Evolutionary conservation across 1,140 invertebrate species (phyloP), one percentile per base, ranked within the genome.

Genomic region (Cotesia vestalis): DNA sequence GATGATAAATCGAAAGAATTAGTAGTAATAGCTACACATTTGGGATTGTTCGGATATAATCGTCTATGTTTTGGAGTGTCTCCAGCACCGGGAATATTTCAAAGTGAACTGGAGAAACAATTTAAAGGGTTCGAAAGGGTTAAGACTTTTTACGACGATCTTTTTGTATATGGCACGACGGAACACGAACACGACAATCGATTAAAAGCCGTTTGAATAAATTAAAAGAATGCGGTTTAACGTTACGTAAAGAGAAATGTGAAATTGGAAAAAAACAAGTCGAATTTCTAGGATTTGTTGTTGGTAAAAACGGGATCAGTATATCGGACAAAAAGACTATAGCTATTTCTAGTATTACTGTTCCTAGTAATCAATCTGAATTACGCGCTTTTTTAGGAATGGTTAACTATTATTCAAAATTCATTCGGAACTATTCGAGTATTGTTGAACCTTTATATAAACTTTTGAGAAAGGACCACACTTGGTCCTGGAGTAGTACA

Each of bases 1-100:
- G 78, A 77, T 66, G 74, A 79, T 14, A 69, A 75, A 46, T 81
- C 81, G 11, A 75, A 72, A 66, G 69, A 72, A 27, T 71, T 80
- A 35, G 69, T 75, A 1, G 63, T 63, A 4, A 72, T 72, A 11
- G 35, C 70, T 2, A 72, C 63, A 34, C 67, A 69, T 40, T 46
- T 38, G 11, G 67, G 67, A 14, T 17, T 69, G 14, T 69, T 36
- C 40, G 35, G 20, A 4, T 68, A 55, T 17, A 57, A 55, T n/a
- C 57, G 66, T 12, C 14, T 69, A 11, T 69, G 53, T 55, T 69
- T 69, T 69, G 53, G 66, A 11, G 57, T 61, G 27, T 34, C 55
- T 14, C 46, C 67, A 36, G 66, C 55, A n/a, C 55, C 66, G 6
- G 35, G 66, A 11, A 36, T 59, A 20, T 69, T 69, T 57, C 66